A percentile compares a stretch with the other conserved stretches of the same genome.
Evolutionary conservation across 1,140 invertebrate genomes (phyloP).

Genomic region (Tetraneura akinire): DNA sequence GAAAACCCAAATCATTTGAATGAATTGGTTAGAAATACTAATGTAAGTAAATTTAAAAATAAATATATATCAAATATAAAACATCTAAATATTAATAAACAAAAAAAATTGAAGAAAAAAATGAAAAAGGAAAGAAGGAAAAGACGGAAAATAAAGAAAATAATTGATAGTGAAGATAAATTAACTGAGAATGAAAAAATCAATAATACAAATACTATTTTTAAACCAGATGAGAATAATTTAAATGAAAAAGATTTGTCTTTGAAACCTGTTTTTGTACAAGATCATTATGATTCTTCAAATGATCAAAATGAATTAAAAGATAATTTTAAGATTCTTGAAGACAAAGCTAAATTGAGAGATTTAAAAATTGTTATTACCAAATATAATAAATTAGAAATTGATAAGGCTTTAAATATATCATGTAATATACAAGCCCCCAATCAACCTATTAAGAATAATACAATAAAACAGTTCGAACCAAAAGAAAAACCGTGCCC

Average conservation of each 20-base stretch:
- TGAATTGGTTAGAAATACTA: background rate
- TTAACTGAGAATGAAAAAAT: background rate
- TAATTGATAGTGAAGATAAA: background rate
- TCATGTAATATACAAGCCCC: background rate
- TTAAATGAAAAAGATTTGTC: background rate
- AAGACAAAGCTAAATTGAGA: constrained; percentile 16
- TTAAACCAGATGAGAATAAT: background rate
- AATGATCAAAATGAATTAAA: background rate
- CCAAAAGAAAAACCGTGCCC: constrained; percentile 2
- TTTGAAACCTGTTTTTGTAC: background rate
- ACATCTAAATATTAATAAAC: background rate
- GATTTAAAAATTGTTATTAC: constrained; percentile 34
- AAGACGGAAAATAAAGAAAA: background rate
- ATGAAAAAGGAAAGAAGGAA: constrained; percentile 18
- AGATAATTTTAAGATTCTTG: background rate
- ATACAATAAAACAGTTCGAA: background rate
- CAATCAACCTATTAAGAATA: background rate
- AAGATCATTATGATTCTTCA: background rate
- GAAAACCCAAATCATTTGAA: background rate
- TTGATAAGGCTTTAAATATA: background rate
- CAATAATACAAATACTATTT: background rate
- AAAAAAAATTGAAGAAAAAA: background rate
- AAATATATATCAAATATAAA: too few relatives aligned
- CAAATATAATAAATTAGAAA: background rate
- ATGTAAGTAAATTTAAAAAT: background rate